Percentiles rank a stretch among this genome's conserved stretches.
These are phyloP conservation scores for Lineus longissimus DNA, from an alignment of 1,140 invertebrate species.

Conservation along the genomic window DNA sequence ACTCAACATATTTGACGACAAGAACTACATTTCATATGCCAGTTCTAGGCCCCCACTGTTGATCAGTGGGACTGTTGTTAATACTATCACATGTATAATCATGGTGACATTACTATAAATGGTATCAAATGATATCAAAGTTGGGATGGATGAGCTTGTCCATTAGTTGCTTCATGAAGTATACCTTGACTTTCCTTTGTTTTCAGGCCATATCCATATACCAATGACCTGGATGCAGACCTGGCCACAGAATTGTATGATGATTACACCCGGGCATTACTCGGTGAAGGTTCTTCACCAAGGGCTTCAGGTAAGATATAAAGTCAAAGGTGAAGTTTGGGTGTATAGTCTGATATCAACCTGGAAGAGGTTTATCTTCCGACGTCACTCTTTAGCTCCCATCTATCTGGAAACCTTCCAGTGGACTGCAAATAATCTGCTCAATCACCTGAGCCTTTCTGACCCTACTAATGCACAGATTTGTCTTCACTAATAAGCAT, in stretches of 20 bases:
- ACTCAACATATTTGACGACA: no score
- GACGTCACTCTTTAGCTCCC: not conserved
- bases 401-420: not conserved
- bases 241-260: conserved; percentile 36
- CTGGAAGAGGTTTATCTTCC: not conserved
- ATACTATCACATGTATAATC: not conserved
- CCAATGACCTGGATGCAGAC: conserved; percentile 22
- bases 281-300: conserved; percentile 15
- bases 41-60: no score
- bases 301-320: not conserved
- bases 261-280: conserved; percentile 44
- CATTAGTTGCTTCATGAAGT: not conserved
- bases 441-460: no score
- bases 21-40: no score
- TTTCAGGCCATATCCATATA: conserved; percentile 4
- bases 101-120: not conserved
- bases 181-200: conserved; percentile 13
- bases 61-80: not conserved
- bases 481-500: not conserved
- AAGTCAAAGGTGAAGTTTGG: no score
- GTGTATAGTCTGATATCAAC: conserved; percentile 2
- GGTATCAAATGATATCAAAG: not conserved
- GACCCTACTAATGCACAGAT: not conserved
- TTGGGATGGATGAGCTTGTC: not conserved
- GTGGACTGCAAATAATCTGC: no score